Conservation (phyloP, 2,113 vertebrate species). For the Gracilinanus agilis region DNA sequence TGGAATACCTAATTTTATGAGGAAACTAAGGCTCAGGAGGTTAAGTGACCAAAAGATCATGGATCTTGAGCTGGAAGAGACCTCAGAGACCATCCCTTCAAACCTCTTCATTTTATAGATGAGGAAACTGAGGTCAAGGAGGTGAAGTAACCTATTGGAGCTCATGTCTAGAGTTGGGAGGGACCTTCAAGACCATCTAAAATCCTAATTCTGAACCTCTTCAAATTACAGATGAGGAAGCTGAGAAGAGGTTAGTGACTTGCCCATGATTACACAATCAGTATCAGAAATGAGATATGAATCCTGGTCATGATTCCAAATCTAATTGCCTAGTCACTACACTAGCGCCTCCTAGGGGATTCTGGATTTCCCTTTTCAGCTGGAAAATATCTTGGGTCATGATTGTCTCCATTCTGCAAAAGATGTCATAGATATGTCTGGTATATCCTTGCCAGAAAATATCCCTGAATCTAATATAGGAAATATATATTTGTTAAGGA, state of each 20-base stretch:
- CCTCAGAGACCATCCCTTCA: not conserved
- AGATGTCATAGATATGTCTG: not conserved
- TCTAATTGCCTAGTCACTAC: not conserved
- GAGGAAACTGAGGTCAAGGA: not conserved
- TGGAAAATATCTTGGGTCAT: not conserved
- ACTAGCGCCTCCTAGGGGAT: not conserved
- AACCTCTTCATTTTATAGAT: not conserved
- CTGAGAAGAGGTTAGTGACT: conserved; percentile 4
- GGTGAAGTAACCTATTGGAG: not conserved
- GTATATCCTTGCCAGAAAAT: not conserved
- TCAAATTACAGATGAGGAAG: conserved; percentile 22
- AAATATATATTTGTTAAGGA: conserved; percentile 38
- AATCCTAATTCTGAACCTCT: not conserved
- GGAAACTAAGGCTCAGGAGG: too few species aligned
- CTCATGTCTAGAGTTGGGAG: not conserved
- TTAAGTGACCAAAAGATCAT: not conserved
- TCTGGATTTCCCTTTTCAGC: not conserved
- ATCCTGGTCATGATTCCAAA: not conserved
- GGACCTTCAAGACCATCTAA: not conserved
- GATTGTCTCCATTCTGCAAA: not conserved
- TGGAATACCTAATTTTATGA: too few species aligned
- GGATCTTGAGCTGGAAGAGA: not conserved
- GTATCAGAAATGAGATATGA: conserved; percentile 3
- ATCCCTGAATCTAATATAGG: not conserved
- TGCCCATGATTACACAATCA: conserved; percentile 24